phyloP scores from a whole-genome alignment of 2,797 vertebrate species.

The Triplophysa bombifrons region DNA sequence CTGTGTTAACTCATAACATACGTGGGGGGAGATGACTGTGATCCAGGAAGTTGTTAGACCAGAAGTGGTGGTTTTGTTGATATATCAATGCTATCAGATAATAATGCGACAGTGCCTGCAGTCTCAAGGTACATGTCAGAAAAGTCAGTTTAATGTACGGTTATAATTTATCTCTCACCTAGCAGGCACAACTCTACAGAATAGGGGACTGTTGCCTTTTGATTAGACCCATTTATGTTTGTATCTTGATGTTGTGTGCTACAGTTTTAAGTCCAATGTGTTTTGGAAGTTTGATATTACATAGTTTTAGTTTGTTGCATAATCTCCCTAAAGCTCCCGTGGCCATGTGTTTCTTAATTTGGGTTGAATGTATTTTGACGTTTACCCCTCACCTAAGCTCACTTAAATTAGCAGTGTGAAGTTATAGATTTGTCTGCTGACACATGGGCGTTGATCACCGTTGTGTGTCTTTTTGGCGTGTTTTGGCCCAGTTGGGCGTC shows the following conservation, averaged over 20 bases:
- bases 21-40: slow-evolving; percentile 2
- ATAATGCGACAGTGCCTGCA: slow-evolving; percentile 16
- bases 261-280: too few species aligned
- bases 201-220: too few species aligned
- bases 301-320: slow-evolving; percentile 1
- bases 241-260: too few species aligned
- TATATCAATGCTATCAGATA: slow-evolving; percentile 29
- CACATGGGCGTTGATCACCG: not conserved
- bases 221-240: too few species aligned
- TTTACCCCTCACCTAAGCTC: not conserved
- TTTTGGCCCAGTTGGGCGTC: slow-evolving; percentile 23
- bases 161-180: too few species aligned
- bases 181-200: too few species aligned
- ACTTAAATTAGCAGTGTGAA: slow-evolving; percentile 10
- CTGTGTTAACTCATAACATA: slow-evolving; percentile 27
- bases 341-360: slow-evolving; percentile 7
- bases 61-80: slow-evolving; percentile 45
- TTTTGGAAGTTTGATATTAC: too few species aligned
- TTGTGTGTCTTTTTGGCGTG: slow-evolving; percentile 41
- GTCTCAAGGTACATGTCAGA: not conserved
- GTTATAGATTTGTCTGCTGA: not conserved
- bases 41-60: slow-evolving; percentile 36
- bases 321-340: not conserved
- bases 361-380: slow-evolving; percentile 9
- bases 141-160: too few species aligned